Conservation (phyloP, 2,888 invertebrate species). For the Ormyrus rosae region DNA sequence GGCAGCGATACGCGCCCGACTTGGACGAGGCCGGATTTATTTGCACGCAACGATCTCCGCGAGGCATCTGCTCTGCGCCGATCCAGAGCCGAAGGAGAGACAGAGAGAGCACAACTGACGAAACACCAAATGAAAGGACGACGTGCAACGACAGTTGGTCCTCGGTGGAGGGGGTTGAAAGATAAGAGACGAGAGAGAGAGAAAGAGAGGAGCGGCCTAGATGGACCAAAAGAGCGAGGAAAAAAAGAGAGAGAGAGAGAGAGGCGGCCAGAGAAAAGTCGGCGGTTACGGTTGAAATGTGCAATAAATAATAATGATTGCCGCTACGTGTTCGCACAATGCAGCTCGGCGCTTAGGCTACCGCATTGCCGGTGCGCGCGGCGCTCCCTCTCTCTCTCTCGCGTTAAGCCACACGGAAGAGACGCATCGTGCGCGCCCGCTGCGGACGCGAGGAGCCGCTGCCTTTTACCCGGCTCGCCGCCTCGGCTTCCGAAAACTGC, state of each 20-base stretch:
- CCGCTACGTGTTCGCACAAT: slow-evolving; percentile 74
- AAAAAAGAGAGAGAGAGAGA: slow-evolving; percentile 47
- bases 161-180: background rate
- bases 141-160: slow-evolving; percentile 21
- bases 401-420: background rate
- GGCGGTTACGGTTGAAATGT: slow-evolving; percentile 65
- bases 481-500: too few relatives aligned
- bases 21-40: slow-evolving; percentile 3
- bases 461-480: too few relatives aligned
- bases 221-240: background rate
- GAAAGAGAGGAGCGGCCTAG: slow-evolving; percentile 34
- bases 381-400: background rate
- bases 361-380: slow-evolving; percentile 40
- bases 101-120: background rate
- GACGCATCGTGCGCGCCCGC: slow-evolving; percentile 22
- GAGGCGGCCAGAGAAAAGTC: slow-evolving; percentile 61
- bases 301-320: slow-evolving; percentile 74
- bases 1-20: background rate
- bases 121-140: background rate
- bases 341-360: slow-evolving; percentile 68
- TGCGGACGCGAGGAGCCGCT: background rate
- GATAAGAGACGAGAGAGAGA: slow-evolving; percentile 39
- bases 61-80: slow-evolving; percentile 5
- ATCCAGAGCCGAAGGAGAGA: too few relatives aligned
- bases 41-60: background rate